Evolutionary conservation across 2,113 vertebrate genomes (phyloP).

Genomic region (Pogona vitticeps): DNA sequence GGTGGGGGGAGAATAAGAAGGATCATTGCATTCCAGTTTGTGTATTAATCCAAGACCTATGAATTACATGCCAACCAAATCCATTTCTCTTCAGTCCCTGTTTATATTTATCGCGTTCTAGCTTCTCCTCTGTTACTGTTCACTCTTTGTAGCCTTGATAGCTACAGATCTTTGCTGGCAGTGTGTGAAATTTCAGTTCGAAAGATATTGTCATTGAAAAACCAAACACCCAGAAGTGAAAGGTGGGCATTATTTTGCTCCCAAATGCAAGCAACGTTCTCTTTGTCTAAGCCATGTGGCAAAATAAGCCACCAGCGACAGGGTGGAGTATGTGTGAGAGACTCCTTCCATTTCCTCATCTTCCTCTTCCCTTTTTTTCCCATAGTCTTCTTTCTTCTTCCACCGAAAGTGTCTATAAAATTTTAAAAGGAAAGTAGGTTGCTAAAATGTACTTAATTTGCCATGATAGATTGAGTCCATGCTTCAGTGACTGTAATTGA

Average conservation of each 20-base stretch:
- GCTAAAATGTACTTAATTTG: constrained; percentile 99
- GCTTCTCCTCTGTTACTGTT: constrained; percentile 23
- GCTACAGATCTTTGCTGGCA: constrained; percentile 61
- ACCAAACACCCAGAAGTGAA: constrained; percentile 55
- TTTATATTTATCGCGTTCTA: constrained; percentile 35
- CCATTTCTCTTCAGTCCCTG: background rate
- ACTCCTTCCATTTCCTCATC: constrained; percentile 75
- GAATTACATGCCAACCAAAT: background rate
- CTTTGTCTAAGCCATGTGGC: constrained; percentile 67
- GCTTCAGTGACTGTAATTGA: constrained; percentile 99
- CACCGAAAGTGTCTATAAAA: constrained; percentile 98
- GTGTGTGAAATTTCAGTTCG: constrained; percentile 41
- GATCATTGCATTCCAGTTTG: background rate
- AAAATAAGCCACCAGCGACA: constrained; percentile 70
- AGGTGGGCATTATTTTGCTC: constrained; percentile 55
- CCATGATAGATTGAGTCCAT: constrained; percentile 99
- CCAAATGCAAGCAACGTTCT: constrained; percentile 68
- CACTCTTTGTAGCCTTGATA: background rate
- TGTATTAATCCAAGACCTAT: background rate
- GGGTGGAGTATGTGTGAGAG: background rate
- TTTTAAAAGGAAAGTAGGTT: constrained; percentile 99
- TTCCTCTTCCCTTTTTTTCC: constrained; percentile 68
- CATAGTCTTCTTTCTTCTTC: constrained; percentile 92
- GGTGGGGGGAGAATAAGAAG: background rate
- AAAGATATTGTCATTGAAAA: constrained; percentile 47